phyloP scores from a whole-genome alignment of 2,888 invertebrate species.

The Eubasilissa splendida region DNA sequence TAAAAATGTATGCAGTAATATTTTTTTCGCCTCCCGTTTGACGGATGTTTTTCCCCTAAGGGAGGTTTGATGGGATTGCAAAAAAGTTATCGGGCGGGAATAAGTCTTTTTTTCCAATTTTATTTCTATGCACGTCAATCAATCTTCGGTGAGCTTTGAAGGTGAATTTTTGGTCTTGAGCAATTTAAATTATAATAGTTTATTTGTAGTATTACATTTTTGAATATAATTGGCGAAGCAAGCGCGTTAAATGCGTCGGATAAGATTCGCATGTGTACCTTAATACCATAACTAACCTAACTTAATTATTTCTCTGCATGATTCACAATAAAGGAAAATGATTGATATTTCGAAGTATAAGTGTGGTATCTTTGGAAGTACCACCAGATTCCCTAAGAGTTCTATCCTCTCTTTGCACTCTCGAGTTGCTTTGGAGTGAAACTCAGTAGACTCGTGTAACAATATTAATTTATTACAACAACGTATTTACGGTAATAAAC shows the following conservation, averaged over 20 bases:
- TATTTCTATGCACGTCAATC: constrained; percentile 41
- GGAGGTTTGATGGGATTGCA: constrained; percentile 27
- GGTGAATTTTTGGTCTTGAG: background rate
- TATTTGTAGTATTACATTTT: background rate
- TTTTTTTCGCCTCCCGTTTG: constrained; percentile 39
- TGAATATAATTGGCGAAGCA: background rate
- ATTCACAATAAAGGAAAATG: too few relatives aligned
- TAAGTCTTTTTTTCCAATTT: background rate
- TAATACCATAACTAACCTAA: too few relatives aligned
- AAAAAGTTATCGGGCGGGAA: constrained; percentile 41
- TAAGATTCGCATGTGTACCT: too few relatives aligned
- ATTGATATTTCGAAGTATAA: too few relatives aligned
- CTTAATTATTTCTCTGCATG: too few relatives aligned
- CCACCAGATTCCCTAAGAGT: too few relatives aligned
- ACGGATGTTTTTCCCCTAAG: constrained; percentile 41
- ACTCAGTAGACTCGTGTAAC: too few relatives aligned
- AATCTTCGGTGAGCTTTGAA: constrained; percentile 12
- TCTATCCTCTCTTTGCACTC: too few relatives aligned
- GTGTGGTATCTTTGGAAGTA: too few relatives aligned
- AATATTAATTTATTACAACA: too few relatives aligned
- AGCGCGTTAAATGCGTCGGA: background rate
- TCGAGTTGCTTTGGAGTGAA: too few relatives aligned
- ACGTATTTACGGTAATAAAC: too few relatives aligned
- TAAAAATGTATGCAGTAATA: constrained; percentile 15
- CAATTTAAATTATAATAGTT: background rate